These are phyloP conservation scores for Coregonus clupeaformis DNA, from an alignment of 2,113 vertebrate species.

Conservation along the genomic window DNA sequence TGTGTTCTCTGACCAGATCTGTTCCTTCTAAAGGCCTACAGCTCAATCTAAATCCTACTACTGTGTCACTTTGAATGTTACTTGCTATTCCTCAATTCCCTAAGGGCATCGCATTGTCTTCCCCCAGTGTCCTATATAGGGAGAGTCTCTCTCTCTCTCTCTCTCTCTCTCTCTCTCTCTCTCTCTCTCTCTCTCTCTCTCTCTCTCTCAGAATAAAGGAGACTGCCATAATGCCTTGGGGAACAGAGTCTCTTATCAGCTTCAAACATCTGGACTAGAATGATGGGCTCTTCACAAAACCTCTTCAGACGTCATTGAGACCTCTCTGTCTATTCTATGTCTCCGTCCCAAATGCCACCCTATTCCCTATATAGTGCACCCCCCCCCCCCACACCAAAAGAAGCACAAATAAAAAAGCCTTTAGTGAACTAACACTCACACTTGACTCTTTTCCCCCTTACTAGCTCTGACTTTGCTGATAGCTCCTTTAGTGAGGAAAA, in stretches of 20 bases:
- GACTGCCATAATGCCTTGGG: slow-evolving; percentile 49
- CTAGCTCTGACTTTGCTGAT: too few species aligned
- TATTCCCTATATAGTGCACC: too few species aligned
- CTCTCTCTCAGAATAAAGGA: slow-evolving; percentile 58
- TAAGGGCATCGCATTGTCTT: slow-evolving; percentile 51
- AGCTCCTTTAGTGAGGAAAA: too few species aligned
- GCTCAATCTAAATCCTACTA: slow-evolving; percentile 2
- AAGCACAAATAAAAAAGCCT: too few species aligned
- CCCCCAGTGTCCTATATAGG: slow-evolving; percentile 50
- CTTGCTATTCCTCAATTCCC: slow-evolving; percentile 33
- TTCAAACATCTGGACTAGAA: slow-evolving; percentile 69
- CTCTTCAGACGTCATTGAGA: slow-evolving; percentile 64
- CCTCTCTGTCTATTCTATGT: slow-evolving; percentile 31
- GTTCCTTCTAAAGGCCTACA: slow-evolving; percentile 39
- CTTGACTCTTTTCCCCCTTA: too few species aligned
- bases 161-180: background rate
- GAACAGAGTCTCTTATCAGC: slow-evolving; percentile 63
- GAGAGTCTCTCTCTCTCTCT: slow-evolving; percentile 5
- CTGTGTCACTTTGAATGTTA: slow-evolving; percentile 40
- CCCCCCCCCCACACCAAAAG: too few species aligned
- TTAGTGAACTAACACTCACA: too few species aligned
- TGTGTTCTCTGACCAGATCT: slow-evolving; percentile 23
- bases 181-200: background rate
- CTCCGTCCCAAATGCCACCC: too few species aligned
- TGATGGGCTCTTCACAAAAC: slow-evolving; percentile 62